A percentile compares a stretch with the other conserved stretches of the same genome.
phyloP scores from a whole-genome alignment of 2,797 vertebrate genomes.

The Gadopsis marmoratus region DNA sequence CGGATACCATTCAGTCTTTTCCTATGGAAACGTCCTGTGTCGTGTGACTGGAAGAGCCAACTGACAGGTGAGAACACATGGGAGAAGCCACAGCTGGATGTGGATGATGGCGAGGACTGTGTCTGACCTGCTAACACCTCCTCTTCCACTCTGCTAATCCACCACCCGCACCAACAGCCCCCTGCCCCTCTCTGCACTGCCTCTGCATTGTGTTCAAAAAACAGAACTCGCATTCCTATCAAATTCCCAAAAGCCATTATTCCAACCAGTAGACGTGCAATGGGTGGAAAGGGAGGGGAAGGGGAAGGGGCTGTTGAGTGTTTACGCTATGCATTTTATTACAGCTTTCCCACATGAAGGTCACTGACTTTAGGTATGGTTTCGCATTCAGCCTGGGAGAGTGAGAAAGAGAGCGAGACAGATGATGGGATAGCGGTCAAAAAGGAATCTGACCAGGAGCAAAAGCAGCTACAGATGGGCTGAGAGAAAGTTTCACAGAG shows the following conservation, averaged over 20 bases:
- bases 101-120: conserved; percentile 10
- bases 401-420: not conserved
- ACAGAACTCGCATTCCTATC: conserved; percentile 49
- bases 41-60: conserved; percentile 16
- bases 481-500: not conserved
- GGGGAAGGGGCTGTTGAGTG: conserved; percentile 14
- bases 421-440: not conserved
- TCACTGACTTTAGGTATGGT: conserved; percentile 14
- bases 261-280: conserved; percentile 44
- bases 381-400: conserved; percentile 20
- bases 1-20: conserved; percentile 7
- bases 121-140: conserved; percentile 13
- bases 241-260: conserved; percentile 53
- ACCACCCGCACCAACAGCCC: not conserved
- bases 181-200: conserved; percentile 10
- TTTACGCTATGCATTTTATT: conserved; percentile 12
- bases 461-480: not conserved
- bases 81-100: conserved; percentile 4
- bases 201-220: conserved; percentile 49
- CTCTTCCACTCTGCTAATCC: conserved; percentile 18
- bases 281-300: conserved; percentile 26
- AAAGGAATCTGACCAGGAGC: not conserved
- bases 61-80: conserved; percentile 9
- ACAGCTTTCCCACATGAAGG: conserved; percentile 32
- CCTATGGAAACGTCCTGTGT: not conserved